phyloP scores from a whole-genome alignment of 1,140 invertebrate species.

The Camponotus pennsylvanicus region DNA sequence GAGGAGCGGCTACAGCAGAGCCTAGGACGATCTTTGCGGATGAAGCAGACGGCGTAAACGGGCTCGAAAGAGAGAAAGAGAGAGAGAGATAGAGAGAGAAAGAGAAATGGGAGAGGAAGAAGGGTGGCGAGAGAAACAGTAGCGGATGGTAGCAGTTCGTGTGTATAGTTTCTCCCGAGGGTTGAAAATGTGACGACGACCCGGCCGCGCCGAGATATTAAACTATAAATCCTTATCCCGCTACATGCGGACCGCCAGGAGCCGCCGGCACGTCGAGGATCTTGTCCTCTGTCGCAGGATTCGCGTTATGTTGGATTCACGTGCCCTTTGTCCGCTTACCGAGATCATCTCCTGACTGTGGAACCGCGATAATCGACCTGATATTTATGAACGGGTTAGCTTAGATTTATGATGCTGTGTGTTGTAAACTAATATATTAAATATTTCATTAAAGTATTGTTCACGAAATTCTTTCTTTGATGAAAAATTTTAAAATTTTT shows the following conservation, averaged over 20 bases:
- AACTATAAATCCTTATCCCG: conserved; percentile 86
- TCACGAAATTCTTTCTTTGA: no score
- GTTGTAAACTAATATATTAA: neutral
- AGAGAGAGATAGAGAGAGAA: conserved; percentile 60
- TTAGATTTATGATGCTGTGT: neutral
- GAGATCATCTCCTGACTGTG: neutral
- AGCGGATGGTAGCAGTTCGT: conserved; percentile 70
- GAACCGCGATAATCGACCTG: conserved; percentile 7
- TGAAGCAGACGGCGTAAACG: conserved; percentile 32
- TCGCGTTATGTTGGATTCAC: conserved; percentile 68
- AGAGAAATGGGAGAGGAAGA: conserved; percentile 51
- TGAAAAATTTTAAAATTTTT: no score
- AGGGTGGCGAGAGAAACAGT: conserved; percentile 42
- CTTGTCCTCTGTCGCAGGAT: conserved; percentile 74
- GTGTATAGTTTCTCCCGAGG: conserved; percentile 82
- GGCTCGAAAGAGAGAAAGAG: conserved; percentile 56
- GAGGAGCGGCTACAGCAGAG: conserved; percentile 9
- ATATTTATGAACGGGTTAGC: neutral
- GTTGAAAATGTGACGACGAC: conserved; percentile 85
- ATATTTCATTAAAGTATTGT: no score
- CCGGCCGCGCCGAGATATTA: conserved; percentile 85
- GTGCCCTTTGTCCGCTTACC: conserved; percentile 45
- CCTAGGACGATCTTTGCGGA: conserved; percentile 62
- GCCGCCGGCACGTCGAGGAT: conserved; percentile 70
- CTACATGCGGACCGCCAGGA: conserved; percentile 79